Evolutionary conservation across 2,797 vertebrate species (phyloP).

Genomic region (Pangasius larnaudii): DNA sequence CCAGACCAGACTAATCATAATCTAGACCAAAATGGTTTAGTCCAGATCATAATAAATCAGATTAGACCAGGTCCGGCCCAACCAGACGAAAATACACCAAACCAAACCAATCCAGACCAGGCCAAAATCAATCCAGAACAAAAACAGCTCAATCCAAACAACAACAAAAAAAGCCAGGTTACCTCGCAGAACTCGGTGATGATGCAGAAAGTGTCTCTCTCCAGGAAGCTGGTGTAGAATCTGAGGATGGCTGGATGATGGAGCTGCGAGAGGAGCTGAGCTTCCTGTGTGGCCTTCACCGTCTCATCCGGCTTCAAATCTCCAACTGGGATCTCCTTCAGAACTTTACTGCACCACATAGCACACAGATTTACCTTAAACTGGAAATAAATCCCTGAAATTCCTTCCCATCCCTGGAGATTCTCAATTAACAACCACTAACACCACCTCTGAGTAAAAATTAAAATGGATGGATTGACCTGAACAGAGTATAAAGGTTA

Average conservation of each 20-base stretch:
- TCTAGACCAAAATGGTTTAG: neutral
- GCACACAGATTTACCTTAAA: neutral
- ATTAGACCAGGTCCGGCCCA: neutral
- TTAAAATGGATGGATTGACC: neutral
- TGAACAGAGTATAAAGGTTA: neutral
- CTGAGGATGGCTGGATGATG: conserved; percentile 84
- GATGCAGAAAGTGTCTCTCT: conserved; percentile 83
- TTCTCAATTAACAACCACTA: neutral
- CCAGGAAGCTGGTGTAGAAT: conserved; percentile 85
- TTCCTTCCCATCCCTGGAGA: neutral
- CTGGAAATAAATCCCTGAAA: neutral
- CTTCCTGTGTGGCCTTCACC: conserved; percentile 81
- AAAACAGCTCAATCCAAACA: neutral
- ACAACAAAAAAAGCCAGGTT: conserved; percentile 44
- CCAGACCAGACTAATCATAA: neutral
- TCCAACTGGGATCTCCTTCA: conserved; percentile 83
- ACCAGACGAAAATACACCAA: neutral
- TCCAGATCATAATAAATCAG: neutral
- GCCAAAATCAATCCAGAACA: neutral
- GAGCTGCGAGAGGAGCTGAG: conserved; percentile 83
- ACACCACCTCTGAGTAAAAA: neutral
- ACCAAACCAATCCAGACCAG: neutral
- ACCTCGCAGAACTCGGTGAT: conserved; percentile 89
- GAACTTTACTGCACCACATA: conserved; percentile 76
- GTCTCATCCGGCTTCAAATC: conserved; percentile 83